These are phyloP conservation scores for Anthophora plumipes DNA, from an alignment of 2,888 invertebrate species.

Conservation along the genomic window DNA sequence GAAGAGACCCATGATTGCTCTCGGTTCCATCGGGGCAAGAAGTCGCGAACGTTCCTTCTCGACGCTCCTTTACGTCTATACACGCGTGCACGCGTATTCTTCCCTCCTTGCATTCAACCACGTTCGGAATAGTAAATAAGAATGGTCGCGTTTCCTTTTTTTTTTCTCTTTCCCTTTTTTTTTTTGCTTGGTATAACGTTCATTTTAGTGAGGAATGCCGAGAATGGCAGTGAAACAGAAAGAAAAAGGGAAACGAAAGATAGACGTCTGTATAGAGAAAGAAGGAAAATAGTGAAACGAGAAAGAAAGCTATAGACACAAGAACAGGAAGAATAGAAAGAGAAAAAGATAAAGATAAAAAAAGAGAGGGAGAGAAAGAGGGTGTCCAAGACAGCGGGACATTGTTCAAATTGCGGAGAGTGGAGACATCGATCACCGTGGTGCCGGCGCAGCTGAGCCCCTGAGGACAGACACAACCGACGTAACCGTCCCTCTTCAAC, in stretches of 20 bases:
- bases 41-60: slow-evolving; percentile 48
- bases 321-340: slow-evolving; percentile 31
- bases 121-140: slow-evolving; percentile 77
- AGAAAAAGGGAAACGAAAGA: background rate
- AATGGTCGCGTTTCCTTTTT: slow-evolving; percentile 73
- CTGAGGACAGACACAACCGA: slow-evolving; percentile 74
- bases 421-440: slow-evolving; percentile 81
- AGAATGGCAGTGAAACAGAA: slow-evolving; percentile 33
- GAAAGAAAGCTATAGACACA: background rate
- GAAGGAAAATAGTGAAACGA: slow-evolving; percentile 22
- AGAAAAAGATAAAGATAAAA: slow-evolving; percentile 38
- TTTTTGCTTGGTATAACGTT: slow-evolving; percentile 75
- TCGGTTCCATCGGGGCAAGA: slow-evolving; percentile 40
- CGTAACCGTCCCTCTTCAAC: slow-evolving; percentile 67
- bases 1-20: slow-evolving; percentile 74
- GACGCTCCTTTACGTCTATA: slow-evolving; percentile 20
- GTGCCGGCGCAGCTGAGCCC: slow-evolving; percentile 77
- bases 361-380: slow-evolving; percentile 45
- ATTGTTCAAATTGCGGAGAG: slow-evolving; percentile 82
- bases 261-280: slow-evolving; percentile 7
- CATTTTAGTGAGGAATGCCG: slow-evolving; percentile 74
- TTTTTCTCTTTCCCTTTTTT: no score
- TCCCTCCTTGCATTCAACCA: slow-evolving; percentile 41
- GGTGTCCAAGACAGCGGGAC: slow-evolving; percentile 75
- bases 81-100: slow-evolving; percentile 49